Evolutionary conservation across 2,797 vertebrate species (phyloP).

Genomic region (Lophotriccus pileatus): DNA sequence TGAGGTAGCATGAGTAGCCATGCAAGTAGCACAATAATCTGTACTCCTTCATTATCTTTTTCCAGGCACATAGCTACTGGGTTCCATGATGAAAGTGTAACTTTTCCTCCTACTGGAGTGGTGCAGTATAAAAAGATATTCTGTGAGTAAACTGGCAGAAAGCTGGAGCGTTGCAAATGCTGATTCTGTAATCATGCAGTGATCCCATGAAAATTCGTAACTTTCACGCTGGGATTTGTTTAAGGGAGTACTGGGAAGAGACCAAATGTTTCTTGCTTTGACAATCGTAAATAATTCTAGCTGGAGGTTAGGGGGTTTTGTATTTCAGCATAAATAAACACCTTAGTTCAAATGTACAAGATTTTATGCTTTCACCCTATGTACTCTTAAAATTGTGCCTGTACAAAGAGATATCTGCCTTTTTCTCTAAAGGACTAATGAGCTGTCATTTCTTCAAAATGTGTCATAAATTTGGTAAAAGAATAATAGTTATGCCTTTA

Average conservation of each 20-base stretch:
- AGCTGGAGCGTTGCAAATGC: neutral
- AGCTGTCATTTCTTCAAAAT: neutral
- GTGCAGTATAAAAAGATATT: neutral
- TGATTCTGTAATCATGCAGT: neutral
- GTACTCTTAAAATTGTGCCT: neutral
- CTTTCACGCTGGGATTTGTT: neutral
- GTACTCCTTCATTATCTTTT: neutral
- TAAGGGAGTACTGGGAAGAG: neutral
- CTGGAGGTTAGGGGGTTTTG: neutral
- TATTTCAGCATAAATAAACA: neutral
- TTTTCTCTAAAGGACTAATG: neutral
- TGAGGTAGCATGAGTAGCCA: neutral
- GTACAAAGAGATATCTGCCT: neutral
- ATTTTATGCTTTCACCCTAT: neutral
- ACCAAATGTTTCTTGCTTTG: neutral
- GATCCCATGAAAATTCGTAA: neutral
- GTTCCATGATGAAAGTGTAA: neutral
- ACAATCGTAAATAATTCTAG: neutral
- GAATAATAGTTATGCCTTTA: neutral
- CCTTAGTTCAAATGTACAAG: neutral
- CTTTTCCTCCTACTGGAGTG: neutral
- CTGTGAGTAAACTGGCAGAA: neutral
- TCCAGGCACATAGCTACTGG: neutral
- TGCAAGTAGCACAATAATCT: accelerated
- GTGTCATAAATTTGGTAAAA: neutral